phyloP scores from a whole-genome alignment of 2,113 vertebrate genomes.

The Apodemus sylvaticus region DNA sequence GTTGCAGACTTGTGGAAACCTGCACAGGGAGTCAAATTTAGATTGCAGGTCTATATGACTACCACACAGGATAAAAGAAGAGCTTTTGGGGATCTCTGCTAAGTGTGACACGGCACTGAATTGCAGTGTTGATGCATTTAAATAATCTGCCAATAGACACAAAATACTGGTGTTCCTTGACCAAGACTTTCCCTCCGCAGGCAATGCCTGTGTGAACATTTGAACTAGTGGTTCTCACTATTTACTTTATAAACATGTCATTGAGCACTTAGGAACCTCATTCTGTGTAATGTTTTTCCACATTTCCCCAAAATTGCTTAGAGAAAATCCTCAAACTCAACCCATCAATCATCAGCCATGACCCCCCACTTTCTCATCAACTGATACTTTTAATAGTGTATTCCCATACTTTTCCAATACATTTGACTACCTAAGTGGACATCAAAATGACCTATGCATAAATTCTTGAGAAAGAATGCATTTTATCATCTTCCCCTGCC shows the following conservation, averaged over 20 bases:
- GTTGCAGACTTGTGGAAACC: neutral
- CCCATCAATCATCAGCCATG: neutral
- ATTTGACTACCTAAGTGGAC: neutral
- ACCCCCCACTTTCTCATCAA: neutral
- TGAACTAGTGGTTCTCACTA: slow-evolving; percentile 17
- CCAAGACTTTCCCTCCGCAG: neutral
- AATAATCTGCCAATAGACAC: neutral
- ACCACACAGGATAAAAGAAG: slow-evolving; percentile 1
- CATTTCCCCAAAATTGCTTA: neutral
- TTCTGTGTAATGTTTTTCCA: neutral
- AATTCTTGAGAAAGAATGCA: neutral
- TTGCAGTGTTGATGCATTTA: neutral
- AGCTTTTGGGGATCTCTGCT: neutral
- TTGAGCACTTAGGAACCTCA: neutral
- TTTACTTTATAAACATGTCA: slow-evolving; percentile 5
- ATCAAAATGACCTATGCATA: neutral
- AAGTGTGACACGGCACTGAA: neutral
- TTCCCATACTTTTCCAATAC: neutral
- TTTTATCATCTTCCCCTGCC: neutral
- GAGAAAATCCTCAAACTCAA: slow-evolving; percentile 25
- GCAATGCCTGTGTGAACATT: neutral
- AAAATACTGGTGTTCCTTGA: neutral
- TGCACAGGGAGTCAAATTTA: slow-evolving; percentile 18
- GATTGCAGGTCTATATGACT: neutral
- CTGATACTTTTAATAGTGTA: neutral